Conservation (phyloP, 2,113 vertebrate genomes). For the Lampris megalopsis region DNA sequence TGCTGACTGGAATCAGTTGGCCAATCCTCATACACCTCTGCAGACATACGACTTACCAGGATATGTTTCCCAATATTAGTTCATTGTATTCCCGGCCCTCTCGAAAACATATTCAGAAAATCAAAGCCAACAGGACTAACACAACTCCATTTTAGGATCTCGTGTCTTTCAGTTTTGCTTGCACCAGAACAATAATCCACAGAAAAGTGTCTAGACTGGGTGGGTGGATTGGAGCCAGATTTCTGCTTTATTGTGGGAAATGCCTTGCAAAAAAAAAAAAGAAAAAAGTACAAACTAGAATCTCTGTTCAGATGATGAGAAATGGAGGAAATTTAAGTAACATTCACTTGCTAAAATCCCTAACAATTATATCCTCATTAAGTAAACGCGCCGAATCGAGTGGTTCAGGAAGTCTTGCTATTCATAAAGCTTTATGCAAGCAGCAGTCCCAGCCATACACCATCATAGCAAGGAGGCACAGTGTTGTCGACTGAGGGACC, state of each 20-base stretch:
- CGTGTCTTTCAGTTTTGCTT: slow-evolving; percentile 65
- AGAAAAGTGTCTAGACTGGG: slow-evolving; percentile 31
- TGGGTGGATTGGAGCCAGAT: slow-evolving; percentile 16
- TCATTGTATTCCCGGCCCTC: slow-evolving; percentile 27
- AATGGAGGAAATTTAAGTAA: slow-evolving; percentile 23
- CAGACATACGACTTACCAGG: background rate
- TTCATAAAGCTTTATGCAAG: slow-evolving; percentile 32
- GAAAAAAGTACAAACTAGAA: slow-evolving; percentile 7
- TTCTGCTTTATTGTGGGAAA: background rate
- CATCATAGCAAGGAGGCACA: slow-evolving; percentile 62
- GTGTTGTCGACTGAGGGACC: slow-evolving; percentile 62
- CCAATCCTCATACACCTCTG: background rate
- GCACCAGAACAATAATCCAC: slow-evolving; percentile 5
- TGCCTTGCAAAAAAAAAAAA: slow-evolving; percentile 7
- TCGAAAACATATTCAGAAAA: slow-evolving; percentile 37
- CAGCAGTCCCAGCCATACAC: slow-evolving; percentile 35
- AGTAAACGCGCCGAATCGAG: slow-evolving; percentile 27
- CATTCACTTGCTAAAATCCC: slow-evolving; percentile 8
- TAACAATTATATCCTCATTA: slow-evolving; percentile 9
- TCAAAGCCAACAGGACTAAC: slow-evolving; percentile 43
- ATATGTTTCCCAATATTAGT: background rate
- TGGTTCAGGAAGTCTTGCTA: slow-evolving; percentile 21
- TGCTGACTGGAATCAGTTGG: background rate
- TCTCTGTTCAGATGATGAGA: slow-evolving; percentile 34
- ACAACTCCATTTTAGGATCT: slow-evolving; percentile 22